These are phyloP conservation scores for Ornithoptera priamus DNA, from an alignment of 2,888 invertebrate species.

Conservation along the genomic window DNA sequence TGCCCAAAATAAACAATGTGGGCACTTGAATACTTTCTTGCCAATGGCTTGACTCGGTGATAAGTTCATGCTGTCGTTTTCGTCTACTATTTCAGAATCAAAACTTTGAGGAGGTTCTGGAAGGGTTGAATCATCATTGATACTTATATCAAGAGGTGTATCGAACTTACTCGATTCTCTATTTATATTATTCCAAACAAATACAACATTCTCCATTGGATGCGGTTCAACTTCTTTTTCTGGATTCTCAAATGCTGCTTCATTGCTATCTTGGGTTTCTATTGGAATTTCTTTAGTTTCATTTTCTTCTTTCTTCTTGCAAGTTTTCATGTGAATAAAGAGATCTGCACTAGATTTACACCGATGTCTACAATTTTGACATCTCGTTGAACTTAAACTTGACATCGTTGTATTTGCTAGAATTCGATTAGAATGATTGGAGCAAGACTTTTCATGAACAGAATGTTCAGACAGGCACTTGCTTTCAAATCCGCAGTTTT, in stretches of 20 bases:
- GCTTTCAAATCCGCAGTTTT: conserved; percentile 86
- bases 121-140: conserved; percentile 71
- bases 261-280: conserved; percentile 59
- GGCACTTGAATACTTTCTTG: conserved; percentile 93
- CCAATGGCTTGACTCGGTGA: conserved; percentile 82
- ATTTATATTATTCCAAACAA: conserved; percentile 88
- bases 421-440: conserved; percentile 67
- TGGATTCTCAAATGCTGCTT: conserved; percentile 49
- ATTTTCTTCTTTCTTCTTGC: conserved; percentile 75
- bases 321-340: conserved; percentile 86
- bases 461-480: conserved; percentile 90
- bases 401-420: conserved; percentile 63
- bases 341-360: conserved; percentile 92
- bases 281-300: conserved; percentile 50
- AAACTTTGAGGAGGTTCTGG: conserved; percentile 59
- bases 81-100: conserved; percentile 63
- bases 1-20: conserved; percentile 95
- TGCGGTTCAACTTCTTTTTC: conserved; percentile 79
- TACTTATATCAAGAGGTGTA: conserved; percentile 66
- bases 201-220: conserved; percentile 90
- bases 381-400: conserved; percentile 85
- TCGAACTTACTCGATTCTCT: conserved; percentile 62
- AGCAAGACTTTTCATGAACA: conserved; percentile 87
- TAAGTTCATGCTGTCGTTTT: conserved; percentile 81
- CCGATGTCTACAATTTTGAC: conserved; percentile 91